These are phyloP conservation scores for Acanthosoma haemorrhoidale DNA, from an alignment of 2,888 invertebrate genomes.

Conservation along the genomic window DNA sequence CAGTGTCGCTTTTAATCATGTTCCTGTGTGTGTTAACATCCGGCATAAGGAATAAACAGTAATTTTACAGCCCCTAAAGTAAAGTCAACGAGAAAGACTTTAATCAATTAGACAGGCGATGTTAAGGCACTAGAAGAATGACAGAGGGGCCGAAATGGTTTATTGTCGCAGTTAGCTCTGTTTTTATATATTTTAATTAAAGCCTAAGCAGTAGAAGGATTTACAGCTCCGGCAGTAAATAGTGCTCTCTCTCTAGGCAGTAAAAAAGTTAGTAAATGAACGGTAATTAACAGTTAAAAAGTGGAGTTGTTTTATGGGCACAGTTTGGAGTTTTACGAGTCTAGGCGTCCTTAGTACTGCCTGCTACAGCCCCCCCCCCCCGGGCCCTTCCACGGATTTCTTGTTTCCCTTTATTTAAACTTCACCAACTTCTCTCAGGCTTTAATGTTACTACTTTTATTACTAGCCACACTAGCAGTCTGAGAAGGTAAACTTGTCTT, in stretches of 20 bases:
- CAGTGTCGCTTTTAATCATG: too few relatives aligned
- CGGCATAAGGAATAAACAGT: too few relatives aligned
- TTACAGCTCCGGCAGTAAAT: neutral
- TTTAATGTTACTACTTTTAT: neutral
- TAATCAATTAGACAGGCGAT: neutral
- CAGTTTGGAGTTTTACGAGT: neutral
- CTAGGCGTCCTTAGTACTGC: too few relatives aligned
- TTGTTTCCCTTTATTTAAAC: neutral
- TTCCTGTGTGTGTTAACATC: too few relatives aligned
- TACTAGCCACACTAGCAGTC: neutral
- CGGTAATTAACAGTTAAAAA: slow-evolving; percentile 5
- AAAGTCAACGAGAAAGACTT: neutral
- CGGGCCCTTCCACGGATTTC: neutral
- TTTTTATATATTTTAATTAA: slow-evolving; percentile 14
- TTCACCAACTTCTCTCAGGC: neutral
- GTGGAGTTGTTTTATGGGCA: neutral
- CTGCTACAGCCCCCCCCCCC: neutral
- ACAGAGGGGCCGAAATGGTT: neutral
- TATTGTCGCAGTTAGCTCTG: neutral
- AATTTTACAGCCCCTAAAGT: neutral
- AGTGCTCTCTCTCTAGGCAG: neutral
- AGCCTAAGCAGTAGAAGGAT: neutral
- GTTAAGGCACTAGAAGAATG: neutral
- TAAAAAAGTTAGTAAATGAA: slow-evolving; percentile 6
- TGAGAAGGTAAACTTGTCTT: too few relatives aligned